phyloP scores from a whole-genome alignment of 2,113 vertebrate species.

The Silurus glanis region DNA sequence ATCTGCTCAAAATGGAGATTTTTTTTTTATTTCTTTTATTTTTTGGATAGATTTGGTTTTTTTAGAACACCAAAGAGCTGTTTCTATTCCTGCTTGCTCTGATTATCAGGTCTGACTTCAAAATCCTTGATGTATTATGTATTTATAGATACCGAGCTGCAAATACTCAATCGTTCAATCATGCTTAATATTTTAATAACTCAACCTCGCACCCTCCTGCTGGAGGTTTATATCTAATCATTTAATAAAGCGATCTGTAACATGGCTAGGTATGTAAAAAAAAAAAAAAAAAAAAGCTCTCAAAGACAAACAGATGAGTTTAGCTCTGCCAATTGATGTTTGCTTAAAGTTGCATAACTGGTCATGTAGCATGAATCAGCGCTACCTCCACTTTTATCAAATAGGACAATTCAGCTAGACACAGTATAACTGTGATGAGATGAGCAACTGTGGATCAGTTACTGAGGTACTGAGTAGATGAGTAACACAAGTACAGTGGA shows the following conservation, averaged over 20 bases:
- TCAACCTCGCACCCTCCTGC: too few relatives aligned
- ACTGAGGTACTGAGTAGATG: slow-evolving; percentile 3
- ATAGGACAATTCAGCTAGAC: slow-evolving; percentile 11
- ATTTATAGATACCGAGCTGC: not conserved
- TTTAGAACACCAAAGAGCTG: not conserved
- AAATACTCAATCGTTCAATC: not conserved
- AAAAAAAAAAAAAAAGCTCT: not conserved
- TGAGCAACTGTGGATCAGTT: not conserved
- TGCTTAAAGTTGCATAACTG: not conserved
- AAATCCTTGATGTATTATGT: not conserved
- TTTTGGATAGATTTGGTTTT: not conserved
- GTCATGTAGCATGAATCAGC: not conserved
- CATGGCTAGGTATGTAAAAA: not conserved
- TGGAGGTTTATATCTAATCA: not conserved
- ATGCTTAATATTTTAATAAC: not conserved
- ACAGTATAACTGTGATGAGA: not conserved
- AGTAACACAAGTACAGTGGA: not conserved
- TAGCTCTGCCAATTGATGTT: not conserved
- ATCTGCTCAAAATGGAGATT: not conserved
- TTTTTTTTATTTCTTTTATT: not conserved
- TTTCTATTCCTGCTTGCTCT: not conserved
- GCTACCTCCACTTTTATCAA: slow-evolving; percentile 11
- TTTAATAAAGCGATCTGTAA: not conserved
- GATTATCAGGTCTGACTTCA: not conserved
- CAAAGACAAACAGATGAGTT: not conserved